Evolutionary conservation across 1,140 invertebrate genomes (phyloP), one percentile per base, ranked within the genome.

Genomic region (Hyles vespertilio): DNA sequence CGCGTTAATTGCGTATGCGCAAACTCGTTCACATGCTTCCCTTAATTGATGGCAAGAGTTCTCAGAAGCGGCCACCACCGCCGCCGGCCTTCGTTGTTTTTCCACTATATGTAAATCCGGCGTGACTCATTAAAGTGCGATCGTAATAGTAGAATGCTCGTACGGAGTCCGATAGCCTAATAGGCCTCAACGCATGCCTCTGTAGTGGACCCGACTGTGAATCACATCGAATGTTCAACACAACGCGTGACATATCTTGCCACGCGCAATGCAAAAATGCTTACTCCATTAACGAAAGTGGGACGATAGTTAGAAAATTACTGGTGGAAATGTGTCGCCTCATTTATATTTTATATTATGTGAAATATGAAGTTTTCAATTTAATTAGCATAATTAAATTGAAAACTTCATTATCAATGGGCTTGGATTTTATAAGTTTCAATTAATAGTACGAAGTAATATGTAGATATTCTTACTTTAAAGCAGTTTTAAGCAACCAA

Each of bases 91-190:
- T 72, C 61, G 59, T 57, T 60, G 60, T 62, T 73, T 71, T 75
- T 71, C 67, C 67, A 59, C 62, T 51, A 55, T 72, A 77, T 77
- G 71, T 70, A 74, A 76, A 76, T 77, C 69, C 63, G 62, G 54
- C 50, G 63, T 77, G 77, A 77, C 43, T 75, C 70, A 79, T 73
- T 70, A 69, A 51, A 47, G 40, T 56, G 48, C 60, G 61, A 67
- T 70, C 57, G 59, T 68, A 66, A 70, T 69, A 61, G 57, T 63
- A 60, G 46, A 58, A 59, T 60, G 60, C 60, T 59, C 47, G 58
- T 65, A 61, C 67, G 55, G 33, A 33, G 50, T 10, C 34, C 33
- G n/a, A 47, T 32, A n/a, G n/a, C n/a, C n/a, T n/a, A n/a, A n/a
- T n/a, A 33, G 49, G 61, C 61, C 51, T 51, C 61, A 36, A 50